phyloP scores from a whole-genome alignment of 2,888 invertebrate species.

The Ennomos quercinarius region DNA sequence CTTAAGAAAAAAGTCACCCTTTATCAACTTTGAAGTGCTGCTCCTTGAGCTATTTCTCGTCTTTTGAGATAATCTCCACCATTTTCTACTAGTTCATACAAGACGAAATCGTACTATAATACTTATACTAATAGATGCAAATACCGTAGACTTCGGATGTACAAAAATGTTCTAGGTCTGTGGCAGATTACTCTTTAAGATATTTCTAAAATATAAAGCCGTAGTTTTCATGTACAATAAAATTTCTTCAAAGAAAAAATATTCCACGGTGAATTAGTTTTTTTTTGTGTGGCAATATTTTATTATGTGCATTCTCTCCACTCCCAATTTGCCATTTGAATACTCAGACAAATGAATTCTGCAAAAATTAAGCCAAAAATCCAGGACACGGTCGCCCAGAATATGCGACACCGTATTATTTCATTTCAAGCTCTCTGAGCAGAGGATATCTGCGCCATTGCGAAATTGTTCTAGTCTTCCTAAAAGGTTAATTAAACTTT shows the following conservation, averaged over 20 bases:
- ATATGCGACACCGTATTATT: conserved; percentile 63
- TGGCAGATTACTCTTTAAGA: too few species aligned
- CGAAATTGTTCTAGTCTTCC: conserved; percentile 7
- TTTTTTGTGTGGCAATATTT: too few species aligned
- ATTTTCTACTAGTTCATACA: conserved; percentile 16
- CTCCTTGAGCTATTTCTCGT: conserved; percentile 37
- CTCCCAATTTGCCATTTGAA: conserved; percentile 82
- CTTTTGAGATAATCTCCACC: conserved; percentile 27
- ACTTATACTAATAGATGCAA: too few species aligned
- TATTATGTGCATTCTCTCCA: neutral
- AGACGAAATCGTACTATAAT: too few species aligned
- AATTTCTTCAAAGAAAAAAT: too few species aligned
- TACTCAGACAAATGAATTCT: conserved; percentile 82
- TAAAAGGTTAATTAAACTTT: neutral
- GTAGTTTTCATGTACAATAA: too few species aligned
- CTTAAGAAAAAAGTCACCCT: conserved; percentile 62
- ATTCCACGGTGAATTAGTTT: too few species aligned
- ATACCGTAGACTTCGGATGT: too few species aligned
- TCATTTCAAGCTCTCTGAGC: conserved; percentile 23
- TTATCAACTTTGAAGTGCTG: conserved; percentile 62
- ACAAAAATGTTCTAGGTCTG: too few species aligned
- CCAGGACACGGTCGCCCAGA: conserved; percentile 64
- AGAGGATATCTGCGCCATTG: conserved; percentile 25
- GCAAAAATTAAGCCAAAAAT: conserved; percentile 71
- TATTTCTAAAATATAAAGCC: too few species aligned